phyloP scores from a whole-genome alignment of 2,797 vertebrate species.

The Malurus splendens region DNA sequence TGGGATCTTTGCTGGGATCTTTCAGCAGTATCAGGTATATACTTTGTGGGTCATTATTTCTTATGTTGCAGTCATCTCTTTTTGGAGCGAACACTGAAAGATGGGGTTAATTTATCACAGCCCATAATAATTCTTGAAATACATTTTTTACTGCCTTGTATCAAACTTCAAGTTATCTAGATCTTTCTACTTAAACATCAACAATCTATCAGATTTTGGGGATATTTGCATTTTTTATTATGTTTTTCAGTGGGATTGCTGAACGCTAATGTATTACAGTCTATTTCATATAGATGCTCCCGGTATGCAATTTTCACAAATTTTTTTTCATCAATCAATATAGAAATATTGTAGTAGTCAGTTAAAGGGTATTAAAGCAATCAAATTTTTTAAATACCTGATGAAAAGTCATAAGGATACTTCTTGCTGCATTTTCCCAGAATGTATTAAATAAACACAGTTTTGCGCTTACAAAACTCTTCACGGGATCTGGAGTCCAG shows the following conservation, averaged over 20 bases:
- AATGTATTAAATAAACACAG: not conserved
- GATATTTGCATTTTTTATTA: not conserved
- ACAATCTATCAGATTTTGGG: not conserved
- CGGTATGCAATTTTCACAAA: not conserved
- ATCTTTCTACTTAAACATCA: not conserved
- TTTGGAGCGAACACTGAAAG: not conserved
- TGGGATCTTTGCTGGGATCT: not conserved
- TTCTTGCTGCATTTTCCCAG: not conserved
- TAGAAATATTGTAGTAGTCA: not conserved
- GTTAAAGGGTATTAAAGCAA: not conserved
- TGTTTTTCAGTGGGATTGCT: not conserved
- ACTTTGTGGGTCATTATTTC: not conserved
- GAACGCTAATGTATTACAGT: not conserved
- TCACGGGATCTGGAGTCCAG: not conserved
- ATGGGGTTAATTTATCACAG: not conserved
- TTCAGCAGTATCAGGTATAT: not conserved
- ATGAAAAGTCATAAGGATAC: not conserved
- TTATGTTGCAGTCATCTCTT: fast-evolving
- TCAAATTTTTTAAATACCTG: not conserved
- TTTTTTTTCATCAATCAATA: not conserved
- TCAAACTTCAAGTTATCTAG: not conserved
- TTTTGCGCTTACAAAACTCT: not conserved
- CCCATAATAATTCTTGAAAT: not conserved
- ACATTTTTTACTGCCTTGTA: not conserved
- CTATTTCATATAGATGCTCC: not conserved